Evolutionary conservation across 2,888 invertebrate genomes (phyloP), one percentile per base, ranked within the genome.

Genomic region (Lathronympha strigana): DNA sequence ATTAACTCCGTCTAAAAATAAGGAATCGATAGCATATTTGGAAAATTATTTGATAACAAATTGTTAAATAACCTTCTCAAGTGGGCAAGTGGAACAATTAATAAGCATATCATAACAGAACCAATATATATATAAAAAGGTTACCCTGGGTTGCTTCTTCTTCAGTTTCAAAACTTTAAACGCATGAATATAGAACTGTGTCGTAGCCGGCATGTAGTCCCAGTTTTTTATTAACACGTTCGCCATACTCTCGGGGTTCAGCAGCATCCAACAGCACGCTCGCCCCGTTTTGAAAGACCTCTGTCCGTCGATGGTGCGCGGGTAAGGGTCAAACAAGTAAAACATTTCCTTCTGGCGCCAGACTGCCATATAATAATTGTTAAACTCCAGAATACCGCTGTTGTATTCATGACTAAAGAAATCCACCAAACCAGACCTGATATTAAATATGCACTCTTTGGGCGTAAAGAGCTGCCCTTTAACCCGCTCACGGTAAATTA

Each of bases 271-370:
- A n/a, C 94, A 90, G 72, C 94, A 94, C 0, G 94, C 94, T 50
- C 89, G 86, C 0, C 95, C 94, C 0, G 93, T 91, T 61, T 93
- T 91, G 66, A 92, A 79, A 0, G 93, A 86, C 25, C 92, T 86
- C 66, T 83, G 71, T 0, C 94, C 95, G 50, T 94, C 93, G 8
- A 79, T 86, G 11, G 93, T 93, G 1, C 95, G 89, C 4, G 94
- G 92, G 72, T 95, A 95, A 0, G 95, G 94, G 82, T 95, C 95
- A 68, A 95, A 95, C 23, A 93, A 84, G 74, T 94, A 95, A 75
- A 83, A 94, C 89, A 94, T 93, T 43, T 94, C 93, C 33, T 92
- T 89, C 75, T 95, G 94, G 19, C 93, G 89, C 95, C 95, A 95
- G 11, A 95, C 74, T 0, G 92, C 94, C 28, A 95, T 67, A n/a